phyloP scores from a whole-genome alignment of 2,113 vertebrate genomes.

The Elaphurus davidianus region DNA sequence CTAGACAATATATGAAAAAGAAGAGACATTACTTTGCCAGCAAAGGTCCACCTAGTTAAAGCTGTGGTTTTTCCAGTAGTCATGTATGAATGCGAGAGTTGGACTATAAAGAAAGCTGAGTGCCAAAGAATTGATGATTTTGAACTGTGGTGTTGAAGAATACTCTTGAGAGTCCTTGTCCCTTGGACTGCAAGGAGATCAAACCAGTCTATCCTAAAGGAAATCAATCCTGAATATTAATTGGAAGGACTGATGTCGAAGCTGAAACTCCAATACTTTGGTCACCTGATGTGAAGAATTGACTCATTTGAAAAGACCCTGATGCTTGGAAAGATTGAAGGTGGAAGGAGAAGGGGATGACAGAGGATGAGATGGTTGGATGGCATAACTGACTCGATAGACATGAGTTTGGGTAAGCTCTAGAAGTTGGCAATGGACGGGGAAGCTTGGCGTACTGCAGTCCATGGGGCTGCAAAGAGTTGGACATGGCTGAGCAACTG shows the following conservation, averaged over 20 bases:
- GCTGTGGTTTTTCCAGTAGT: neutral
- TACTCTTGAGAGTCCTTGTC: neutral
- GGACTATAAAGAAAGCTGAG: neutral
- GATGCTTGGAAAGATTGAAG: neutral
- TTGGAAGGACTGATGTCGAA: neutral
- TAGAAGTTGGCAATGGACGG: neutral
- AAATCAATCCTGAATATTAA: neutral
- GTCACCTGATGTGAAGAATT: neutral
- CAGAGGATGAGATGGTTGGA: neutral
- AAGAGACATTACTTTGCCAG: neutral
- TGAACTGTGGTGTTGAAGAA: neutral
- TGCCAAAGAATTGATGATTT: neutral
- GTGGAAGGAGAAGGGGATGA: neutral
- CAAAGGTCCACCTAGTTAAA: neutral
- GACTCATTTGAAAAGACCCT: neutral
- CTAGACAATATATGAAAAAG: neutral
- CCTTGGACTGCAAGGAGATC: neutral
- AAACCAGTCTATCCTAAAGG: neutral
- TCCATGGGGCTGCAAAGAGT: neutral
- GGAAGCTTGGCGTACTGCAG: neutral
- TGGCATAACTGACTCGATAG: neutral
- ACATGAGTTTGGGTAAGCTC: neutral
- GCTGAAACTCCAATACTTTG: neutral
- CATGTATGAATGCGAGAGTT: neutral
- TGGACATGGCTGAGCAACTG: rapidly evolving